Percentiles rank a stretch among this genome's conserved stretches.
These are phyloP conservation scores for Embidobia sp. DNA, from an alignment of 2,888 invertebrate species.

Conservation along the genomic window DNA sequence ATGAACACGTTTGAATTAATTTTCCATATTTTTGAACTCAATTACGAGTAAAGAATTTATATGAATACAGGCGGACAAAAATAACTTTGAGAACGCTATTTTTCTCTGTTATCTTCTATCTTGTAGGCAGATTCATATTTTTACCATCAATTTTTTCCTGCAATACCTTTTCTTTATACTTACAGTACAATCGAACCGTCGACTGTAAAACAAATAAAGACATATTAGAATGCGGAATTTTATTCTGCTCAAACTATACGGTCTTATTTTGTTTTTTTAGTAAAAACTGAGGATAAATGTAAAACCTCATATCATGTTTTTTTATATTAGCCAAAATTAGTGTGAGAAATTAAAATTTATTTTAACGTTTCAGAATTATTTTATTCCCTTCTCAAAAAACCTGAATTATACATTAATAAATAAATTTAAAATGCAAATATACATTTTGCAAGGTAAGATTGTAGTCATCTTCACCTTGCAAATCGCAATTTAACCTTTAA, in stretches of 20 bases:
- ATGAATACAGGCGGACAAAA: background rate
- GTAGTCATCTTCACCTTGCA: too few species aligned
- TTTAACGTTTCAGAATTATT: too few species aligned
- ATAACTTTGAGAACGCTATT: background rate
- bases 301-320: too few species aligned
- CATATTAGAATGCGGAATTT: background rate
- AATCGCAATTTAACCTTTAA: too few species aligned
- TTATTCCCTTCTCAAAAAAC: too few species aligned
- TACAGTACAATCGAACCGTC: background rate
- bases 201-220: constrained; percentile 3
- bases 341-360: too few species aligned
- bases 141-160: constrained; percentile 5
- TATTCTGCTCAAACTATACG: background rate
- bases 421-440: too few species aligned
- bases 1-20: constrained; percentile 14
- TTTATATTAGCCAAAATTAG: too few species aligned
- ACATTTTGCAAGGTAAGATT: too few species aligned
- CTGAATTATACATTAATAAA: too few species aligned
- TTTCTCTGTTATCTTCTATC: background rate
- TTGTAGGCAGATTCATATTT: constrained; percentile 1
- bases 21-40: constrained; percentile 10
- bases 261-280: too few species aligned
- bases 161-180: background rate
- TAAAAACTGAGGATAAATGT: too few species aligned
- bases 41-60: background rate